phyloP scores from a whole-genome alignment of 2,797 vertebrate genomes.

The Tokudaia muenninki region DNA sequence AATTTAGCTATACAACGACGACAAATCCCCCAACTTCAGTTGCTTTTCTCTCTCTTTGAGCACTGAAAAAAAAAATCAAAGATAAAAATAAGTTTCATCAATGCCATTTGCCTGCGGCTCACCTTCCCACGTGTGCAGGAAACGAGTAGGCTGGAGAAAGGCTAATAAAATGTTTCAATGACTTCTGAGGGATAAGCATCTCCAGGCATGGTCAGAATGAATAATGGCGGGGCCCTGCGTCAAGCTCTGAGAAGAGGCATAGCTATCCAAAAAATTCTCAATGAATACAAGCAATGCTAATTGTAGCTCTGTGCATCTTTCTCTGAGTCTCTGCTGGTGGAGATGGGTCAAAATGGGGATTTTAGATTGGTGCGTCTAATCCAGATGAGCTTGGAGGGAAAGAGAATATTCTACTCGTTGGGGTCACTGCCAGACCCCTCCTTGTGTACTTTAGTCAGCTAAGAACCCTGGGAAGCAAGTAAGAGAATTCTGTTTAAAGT shows the following conservation, averaged over 20 bases:
- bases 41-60: background rate
- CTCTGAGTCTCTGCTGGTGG: fast-evolving
- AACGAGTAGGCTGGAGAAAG: background rate
- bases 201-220: background rate
- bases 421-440: background rate
- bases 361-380: fast-evolving
- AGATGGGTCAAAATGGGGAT: background rate
- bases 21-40: background rate
- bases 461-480: fast-evolving
- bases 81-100: background rate
- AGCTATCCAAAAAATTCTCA: background rate
- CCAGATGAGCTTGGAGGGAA: background rate
- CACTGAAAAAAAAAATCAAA: conserved; percentile 38
- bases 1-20: background rate
- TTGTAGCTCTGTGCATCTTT: too few relatives aligned
- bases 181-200: background rate
- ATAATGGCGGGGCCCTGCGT: background rate
- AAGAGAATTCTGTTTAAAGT: background rate
- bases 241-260: fast-evolving
- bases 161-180: background rate
- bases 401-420: fast-evolving
- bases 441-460: fast-evolving
- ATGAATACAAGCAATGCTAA: background rate
- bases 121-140: background rate
- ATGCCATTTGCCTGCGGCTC: background rate